These are phyloP conservation scores for Centropus bengalensis DNA, from an alignment of 2,113 vertebrate genomes.

Conservation along the genomic window DNA sequence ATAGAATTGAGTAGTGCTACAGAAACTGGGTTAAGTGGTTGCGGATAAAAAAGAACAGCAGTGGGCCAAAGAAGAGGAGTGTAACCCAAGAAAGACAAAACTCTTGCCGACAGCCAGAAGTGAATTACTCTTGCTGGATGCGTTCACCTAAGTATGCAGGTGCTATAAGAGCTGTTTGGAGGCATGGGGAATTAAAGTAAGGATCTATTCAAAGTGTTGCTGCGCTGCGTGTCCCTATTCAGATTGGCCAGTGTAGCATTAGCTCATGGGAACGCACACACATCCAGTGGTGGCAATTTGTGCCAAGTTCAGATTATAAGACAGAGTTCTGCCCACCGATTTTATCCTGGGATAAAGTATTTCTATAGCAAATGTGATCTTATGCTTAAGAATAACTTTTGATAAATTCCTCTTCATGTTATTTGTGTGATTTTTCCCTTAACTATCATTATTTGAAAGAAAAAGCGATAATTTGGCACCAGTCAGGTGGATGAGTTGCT, in stretches of 20 bases:
- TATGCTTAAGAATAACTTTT: neutral
- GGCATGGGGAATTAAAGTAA: neutral
- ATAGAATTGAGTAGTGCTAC: neutral
- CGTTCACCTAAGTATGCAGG: neutral
- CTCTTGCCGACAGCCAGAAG: neutral
- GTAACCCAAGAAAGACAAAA: neutral
- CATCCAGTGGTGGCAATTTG: neutral
- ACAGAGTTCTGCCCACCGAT: neutral
- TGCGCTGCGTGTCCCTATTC: neutral
- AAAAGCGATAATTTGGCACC: neutral
- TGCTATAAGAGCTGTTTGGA: neutral
- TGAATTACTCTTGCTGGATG: neutral
- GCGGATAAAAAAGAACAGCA: neutral
- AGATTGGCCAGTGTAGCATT: neutral
- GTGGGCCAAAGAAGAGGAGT: neutral
- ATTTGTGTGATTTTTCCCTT: neutral
- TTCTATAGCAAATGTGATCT: neutral
- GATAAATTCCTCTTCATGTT: neutral
- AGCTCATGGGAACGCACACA: neutral
- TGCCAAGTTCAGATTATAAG: neutral
- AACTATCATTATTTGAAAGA: neutral
- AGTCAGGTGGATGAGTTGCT: neutral
- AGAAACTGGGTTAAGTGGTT: neutral
- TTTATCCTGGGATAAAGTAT: neutral
- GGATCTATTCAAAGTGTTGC: neutral